Conservation (phyloP, 2,797 vertebrate species). For the Falco peregrinus region DNA sequence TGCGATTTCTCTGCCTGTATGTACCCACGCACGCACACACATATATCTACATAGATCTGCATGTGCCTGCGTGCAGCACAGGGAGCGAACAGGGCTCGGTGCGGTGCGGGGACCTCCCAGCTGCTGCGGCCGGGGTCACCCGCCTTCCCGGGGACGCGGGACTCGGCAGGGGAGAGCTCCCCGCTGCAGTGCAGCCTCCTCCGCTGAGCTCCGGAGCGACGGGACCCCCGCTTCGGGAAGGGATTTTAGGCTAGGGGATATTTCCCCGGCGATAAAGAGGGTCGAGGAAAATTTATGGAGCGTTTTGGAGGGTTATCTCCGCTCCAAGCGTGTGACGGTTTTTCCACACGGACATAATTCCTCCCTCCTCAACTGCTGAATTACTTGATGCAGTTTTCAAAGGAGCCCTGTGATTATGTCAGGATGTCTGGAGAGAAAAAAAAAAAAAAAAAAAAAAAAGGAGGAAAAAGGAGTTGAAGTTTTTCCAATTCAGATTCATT, state of each 20-base stretch:
- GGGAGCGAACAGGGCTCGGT: background rate
- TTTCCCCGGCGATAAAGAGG: background rate
- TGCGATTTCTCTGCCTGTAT: background rate
- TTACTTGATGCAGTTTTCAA: slow-evolving; percentile 24
- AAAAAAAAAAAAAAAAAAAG: rapidly evolving
- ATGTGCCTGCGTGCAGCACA: background rate
- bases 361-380: background rate
- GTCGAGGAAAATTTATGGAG: background rate
- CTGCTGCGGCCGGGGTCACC: background rate
- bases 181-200: background rate
- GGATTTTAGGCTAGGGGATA: background rate
- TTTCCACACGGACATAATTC: background rate
- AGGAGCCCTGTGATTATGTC: slow-evolving; percentile 20
- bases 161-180: background rate
- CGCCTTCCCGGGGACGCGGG: background rate
- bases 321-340: background rate
- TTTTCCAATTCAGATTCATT: slow-evolving; percentile 22
- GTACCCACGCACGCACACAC: background rate
- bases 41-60: background rate
- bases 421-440: background rate
- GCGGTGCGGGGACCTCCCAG: background rate
- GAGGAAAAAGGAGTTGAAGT: background rate
- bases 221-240: background rate
- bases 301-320: background rate
- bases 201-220: background rate